Evolutionary conservation across 2,113 vertebrate genomes (phyloP), one percentile per base, ranked within the genome.

Genomic region (Ochotona princeps): DNA sequence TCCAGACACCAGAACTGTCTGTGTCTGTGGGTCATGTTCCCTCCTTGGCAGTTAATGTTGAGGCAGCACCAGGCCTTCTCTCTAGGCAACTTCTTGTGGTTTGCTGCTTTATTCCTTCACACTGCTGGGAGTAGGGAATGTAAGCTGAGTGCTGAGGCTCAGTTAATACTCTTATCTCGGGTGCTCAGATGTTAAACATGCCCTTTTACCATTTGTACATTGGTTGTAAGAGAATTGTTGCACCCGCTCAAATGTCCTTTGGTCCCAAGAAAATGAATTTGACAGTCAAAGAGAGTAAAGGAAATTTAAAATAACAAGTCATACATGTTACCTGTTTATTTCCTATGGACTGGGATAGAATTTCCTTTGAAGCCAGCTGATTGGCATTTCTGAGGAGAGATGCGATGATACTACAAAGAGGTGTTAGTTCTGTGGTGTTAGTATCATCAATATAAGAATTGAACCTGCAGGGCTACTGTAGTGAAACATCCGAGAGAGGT

Each of bases 201-300:
- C 82, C 63, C 65, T 83, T 83, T 96, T 75, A 54, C 67, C 67
- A 21, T 28, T 74, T 25, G 38, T 69, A 49, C 30, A 21, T 94
- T 57, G 28, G n/a, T 92, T 67, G 81, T 44, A 57, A 88, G 70
- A 93, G 75, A 90, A 80, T 66, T 85, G n/a, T 79, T 30, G 12
- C 14, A 14, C 75, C 70, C 32, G 18, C 60, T 76, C 57, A 70
- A 54, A 76, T 90, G 91, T 93, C 13, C 51, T 85, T 75, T 88
- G 54, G 15, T 63, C 95, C 10, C 28, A 67, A 92, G 26, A 66
- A 91, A 87, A 61, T 89, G 51, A 38, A 25, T 60, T 60, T 83
- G 49, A n/a, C 61, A 57, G 25, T 70, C 54, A 92, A 90, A 82
- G 30, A 93, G 12, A 25, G 32, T 60, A 92, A 90, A 75, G 28